phyloP scores from a whole-genome alignment of 2,113 vertebrate genomes.

The Perccottus glenii region DNA sequence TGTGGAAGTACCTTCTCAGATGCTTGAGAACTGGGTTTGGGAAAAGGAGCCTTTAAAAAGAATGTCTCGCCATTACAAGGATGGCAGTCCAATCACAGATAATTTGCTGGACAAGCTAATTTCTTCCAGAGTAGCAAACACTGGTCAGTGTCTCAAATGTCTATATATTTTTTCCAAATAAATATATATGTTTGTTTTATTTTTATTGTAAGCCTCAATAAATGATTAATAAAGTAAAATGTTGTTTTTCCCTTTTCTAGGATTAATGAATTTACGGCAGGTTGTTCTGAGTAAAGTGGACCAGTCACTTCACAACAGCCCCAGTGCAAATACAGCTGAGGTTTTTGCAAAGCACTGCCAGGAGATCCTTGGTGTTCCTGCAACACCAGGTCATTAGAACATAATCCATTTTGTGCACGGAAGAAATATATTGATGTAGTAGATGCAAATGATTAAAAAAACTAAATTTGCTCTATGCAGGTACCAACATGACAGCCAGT shows the following conservation, averaged over 20 bases:
- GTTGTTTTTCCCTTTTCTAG: constrained; percentile 68
- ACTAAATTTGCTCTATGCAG: constrained; percentile 35
- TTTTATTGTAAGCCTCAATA: not conserved
- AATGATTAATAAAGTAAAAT: not conserved
- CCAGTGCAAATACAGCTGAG: constrained; percentile 80
- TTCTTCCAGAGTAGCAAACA: constrained; percentile 90
- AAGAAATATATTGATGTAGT: not conserved
- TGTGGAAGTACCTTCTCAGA: constrained; percentile 95
- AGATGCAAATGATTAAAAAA: not conserved
- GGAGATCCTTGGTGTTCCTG: constrained; percentile 90
- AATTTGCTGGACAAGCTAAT: constrained; percentile 87
- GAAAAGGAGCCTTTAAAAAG: constrained; percentile 88
- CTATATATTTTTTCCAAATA: not conserved
- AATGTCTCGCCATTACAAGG: constrained; percentile 91
- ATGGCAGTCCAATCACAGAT: constrained; percentile 84
- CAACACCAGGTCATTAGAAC: constrained; percentile 84
- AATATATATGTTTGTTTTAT: not conserved
- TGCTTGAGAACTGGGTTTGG: constrained; percentile 99
- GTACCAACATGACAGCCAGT: constrained; percentile 81
- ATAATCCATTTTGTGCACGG: not conserved
- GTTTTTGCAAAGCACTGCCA: constrained; percentile 86
- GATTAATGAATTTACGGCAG: constrained; percentile 91
- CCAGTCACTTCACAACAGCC: constrained; percentile 85
- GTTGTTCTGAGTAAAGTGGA: constrained; percentile 95
- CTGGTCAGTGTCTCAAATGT: constrained; percentile 75